These are phyloP conservation scores for Molossus alvarezi DNA, from an alignment of 2,797 vertebrate species.

Conservation along the genomic window DNA sequence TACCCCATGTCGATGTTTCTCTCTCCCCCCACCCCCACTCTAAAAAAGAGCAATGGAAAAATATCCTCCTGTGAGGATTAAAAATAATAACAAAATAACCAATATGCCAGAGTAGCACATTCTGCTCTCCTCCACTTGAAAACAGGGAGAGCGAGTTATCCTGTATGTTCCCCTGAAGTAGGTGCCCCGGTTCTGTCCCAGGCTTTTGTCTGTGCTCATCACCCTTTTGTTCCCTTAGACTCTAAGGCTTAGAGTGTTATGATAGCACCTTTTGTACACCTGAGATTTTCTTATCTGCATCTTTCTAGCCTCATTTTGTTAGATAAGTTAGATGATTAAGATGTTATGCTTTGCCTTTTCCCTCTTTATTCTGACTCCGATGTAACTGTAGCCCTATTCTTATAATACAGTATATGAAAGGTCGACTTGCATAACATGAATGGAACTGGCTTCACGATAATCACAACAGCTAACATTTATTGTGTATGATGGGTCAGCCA, in stretches of 20 bases:
- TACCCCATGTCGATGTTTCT: too few relatives aligned
- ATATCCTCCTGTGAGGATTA: too few relatives aligned
- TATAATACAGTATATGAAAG: background rate
- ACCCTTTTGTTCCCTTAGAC: background rate
- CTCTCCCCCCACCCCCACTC: too few relatives aligned
- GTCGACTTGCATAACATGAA: background rate
- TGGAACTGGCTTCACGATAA: background rate
- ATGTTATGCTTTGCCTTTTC: background rate
- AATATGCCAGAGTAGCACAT: background rate
- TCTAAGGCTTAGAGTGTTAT: background rate
- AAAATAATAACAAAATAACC: background rate
- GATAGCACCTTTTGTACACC: background rate
- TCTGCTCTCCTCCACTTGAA: background rate
- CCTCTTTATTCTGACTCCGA: background rate
- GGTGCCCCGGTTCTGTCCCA: background rate
- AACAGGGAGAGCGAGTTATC: background rate
- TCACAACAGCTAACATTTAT: background rate
- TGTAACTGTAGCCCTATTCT: background rate
- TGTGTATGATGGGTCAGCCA: background rate
- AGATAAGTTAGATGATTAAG: background rate
- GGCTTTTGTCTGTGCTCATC: background rate
- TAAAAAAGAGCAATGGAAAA: too few relatives aligned
- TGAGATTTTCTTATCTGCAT: background rate
- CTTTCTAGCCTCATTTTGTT: slow-evolving; percentile 14
- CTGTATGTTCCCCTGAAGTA: background rate